Percentiles rank a stretch among this genome's conserved stretches.
Evolutionary conservation across 2,113 vertebrate genomes (phyloP).

Genomic region (Salvelinus namaycush): DNA sequence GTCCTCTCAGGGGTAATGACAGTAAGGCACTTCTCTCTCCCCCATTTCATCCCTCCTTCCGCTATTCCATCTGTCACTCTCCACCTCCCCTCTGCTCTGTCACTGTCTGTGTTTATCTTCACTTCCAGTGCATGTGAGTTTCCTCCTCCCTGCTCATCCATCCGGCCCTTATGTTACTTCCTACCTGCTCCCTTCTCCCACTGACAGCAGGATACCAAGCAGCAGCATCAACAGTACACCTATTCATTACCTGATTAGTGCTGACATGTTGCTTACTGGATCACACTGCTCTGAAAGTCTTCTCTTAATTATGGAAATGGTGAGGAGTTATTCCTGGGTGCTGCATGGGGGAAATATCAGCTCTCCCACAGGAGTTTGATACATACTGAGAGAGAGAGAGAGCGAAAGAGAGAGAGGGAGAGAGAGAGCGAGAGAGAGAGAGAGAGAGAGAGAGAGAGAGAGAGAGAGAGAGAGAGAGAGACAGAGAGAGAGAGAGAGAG

Average conservation of each 20-base stretch:
- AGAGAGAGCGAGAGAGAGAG: too few species aligned
- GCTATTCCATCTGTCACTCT: neutral
- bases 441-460: too few species aligned
- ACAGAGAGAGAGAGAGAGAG: too few species aligned
- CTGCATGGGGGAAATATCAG: conserved; percentile 24
- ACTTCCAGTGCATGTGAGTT: conserved; percentile 12
- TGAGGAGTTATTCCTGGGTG: conserved; percentile 11
- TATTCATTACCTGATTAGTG: conserved; percentile 52
- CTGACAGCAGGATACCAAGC: neutral
- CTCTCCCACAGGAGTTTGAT: conserved; percentile 25
- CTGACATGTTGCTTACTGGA: conserved; percentile 48
- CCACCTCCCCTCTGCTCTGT: conserved; percentile 42
- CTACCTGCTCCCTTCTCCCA: neutral
- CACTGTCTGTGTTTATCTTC: conserved; percentile 11
- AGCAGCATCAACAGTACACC: neutral
- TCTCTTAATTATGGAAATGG: conserved; percentile 45
- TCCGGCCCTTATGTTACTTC: neutral
- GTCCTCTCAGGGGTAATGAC: conserved; percentile 63
- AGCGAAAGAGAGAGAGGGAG: too few species aligned
- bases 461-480: too few species aligned
- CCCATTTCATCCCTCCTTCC: neutral
- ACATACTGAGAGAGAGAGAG: conserved; percentile 21
- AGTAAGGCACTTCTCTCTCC: conserved; percentile 22
- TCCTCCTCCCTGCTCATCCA: neutral
- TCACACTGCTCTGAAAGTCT: conserved; percentile 8